A percentile compares a stretch with the other conserved stretches of the same genome.
Conservation (phyloP, 1,140 invertebrate species). For the Cataglyphis hispanica region DNA sequence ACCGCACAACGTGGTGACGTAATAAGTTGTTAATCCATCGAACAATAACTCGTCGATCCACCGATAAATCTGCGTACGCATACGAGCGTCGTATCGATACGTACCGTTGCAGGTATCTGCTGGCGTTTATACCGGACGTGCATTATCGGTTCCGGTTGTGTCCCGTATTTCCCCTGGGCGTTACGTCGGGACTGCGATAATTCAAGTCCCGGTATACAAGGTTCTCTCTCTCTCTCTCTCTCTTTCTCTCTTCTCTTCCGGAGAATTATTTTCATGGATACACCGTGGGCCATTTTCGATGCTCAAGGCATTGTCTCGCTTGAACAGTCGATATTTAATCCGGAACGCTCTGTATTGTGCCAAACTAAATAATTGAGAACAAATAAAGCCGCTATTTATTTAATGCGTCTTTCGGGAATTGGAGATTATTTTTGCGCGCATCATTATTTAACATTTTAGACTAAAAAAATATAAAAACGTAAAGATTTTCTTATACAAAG, state of each 20-base stretch:
- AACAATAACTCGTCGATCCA: constrained; percentile 78
- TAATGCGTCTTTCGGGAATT: background rate
- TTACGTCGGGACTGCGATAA: constrained; percentile 78
- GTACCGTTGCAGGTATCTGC: constrained; percentile 44
- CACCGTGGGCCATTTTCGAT: constrained; percentile 54
- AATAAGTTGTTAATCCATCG: constrained; percentile 80
- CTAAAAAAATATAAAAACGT: background rate
- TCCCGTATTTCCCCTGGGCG: constrained; percentile 81
- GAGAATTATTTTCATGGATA: constrained; percentile 62
- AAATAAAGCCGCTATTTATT: background rate
- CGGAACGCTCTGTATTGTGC: background rate
- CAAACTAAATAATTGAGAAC: constrained; percentile 26
- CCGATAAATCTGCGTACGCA: constrained; percentile 72
- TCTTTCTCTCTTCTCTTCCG: too few species aligned
- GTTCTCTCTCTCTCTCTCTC: constrained; percentile 1
- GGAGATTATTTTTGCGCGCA: background rate
- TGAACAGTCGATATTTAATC: constrained; percentile 5
- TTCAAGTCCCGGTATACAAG: constrained; percentile 65
- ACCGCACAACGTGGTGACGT: constrained; percentile 65
- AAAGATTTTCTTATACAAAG: background rate
- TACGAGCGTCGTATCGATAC: constrained; percentile 28
- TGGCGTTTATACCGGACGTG: constrained; percentile 73
- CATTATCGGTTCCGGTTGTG: constrained; percentile 80
- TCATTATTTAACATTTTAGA: background rate
- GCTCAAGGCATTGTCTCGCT: constrained; percentile 41